Percentiles rank a stretch among this genome's conserved stretches.
These are phyloP conservation scores for Calliphora vicina DNA, from an alignment of 1,140 invertebrate species.

Conservation along the genomic window DNA sequence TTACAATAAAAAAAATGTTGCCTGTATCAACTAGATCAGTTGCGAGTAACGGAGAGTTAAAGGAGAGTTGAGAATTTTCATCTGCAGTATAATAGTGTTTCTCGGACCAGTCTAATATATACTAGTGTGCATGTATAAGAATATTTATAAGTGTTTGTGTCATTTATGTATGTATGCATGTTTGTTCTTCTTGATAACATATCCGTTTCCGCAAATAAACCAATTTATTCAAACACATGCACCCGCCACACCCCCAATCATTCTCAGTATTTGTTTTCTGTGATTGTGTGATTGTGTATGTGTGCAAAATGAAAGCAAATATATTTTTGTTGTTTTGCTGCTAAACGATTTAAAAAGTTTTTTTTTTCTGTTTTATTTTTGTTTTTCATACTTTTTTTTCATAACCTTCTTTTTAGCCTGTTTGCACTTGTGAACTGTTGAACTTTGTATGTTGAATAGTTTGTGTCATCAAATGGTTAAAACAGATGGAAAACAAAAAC, in stretches of 20 bases:
- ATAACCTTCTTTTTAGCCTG: neutral
- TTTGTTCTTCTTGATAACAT: neutral
- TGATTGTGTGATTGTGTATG: neutral
- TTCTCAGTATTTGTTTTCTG: neutral
- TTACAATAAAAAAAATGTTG: no score
- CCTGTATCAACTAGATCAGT: no score
- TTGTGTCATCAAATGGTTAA: constrained; percentile 7
- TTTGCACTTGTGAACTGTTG: constrained; percentile 1
- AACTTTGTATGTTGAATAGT: constrained; percentile 17
- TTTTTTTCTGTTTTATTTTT: neutral
- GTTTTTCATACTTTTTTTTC: neutral
- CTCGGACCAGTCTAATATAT: no score
- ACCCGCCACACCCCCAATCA: neutral
- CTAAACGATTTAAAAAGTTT: constrained; percentile 12
- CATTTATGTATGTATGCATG: neutral
- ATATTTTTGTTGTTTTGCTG: neutral
- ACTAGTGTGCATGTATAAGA: no score
- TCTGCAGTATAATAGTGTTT: no score
- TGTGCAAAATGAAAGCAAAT: neutral
- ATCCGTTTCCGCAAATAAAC: constrained; percentile 11
- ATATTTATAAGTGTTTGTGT: neutral
- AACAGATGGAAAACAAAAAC: neutral
- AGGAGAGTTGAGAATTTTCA: no score
- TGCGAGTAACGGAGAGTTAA: no score
- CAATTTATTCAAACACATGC: neutral